Percentiles rank a stretch among this genome's conserved stretches.
Evolutionary conservation across 2,888 invertebrate genomes (phyloP).

Genomic region (Slavum lentiscoides): DNA sequence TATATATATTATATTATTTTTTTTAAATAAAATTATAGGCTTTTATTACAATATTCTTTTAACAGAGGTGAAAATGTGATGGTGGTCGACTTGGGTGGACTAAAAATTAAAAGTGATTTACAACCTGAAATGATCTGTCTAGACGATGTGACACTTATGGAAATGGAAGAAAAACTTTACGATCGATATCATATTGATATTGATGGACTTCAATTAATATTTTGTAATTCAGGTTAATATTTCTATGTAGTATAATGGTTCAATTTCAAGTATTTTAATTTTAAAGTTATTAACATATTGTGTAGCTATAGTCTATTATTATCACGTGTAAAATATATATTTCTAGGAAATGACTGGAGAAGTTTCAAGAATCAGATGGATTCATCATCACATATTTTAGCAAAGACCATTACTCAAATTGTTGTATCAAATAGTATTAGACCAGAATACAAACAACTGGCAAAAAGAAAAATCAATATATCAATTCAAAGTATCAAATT

Average conservation of each 20-base stretch:
- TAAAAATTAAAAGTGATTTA: conserved; percentile 72
- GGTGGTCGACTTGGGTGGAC: conserved; percentile 73
- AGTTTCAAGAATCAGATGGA: conserved; percentile 71
- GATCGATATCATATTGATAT: conserved; percentile 75
- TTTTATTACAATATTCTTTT: conserved; percentile 53
- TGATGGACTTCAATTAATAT: conserved; percentile 69
- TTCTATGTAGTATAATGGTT: neutral
- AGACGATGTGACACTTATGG: conserved; percentile 80
- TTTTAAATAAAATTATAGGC: neutral
- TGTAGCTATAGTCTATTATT: neutral
- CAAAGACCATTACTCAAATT: conserved; percentile 69
- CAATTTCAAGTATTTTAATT: neutral
- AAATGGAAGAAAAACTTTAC: conserved; percentile 78
- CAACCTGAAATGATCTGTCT: conserved; percentile 70
- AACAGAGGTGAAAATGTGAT: conserved; percentile 71
- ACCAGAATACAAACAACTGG: conserved; percentile 71
- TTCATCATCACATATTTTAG: conserved; percentile 74
- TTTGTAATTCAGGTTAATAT: conserved; percentile 66
- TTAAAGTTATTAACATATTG: neutral
- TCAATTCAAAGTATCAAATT: conserved; percentile 73
- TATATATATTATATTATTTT: conserved; percentile 59
- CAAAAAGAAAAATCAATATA: conserved; percentile 74
- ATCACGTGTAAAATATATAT: neutral
- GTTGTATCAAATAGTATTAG: conserved; percentile 76
- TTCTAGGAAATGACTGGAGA: conserved; percentile 73